phyloP scores from a whole-genome alignment of 2,888 invertebrate genomes.

The Gortyna flavago region DNA sequence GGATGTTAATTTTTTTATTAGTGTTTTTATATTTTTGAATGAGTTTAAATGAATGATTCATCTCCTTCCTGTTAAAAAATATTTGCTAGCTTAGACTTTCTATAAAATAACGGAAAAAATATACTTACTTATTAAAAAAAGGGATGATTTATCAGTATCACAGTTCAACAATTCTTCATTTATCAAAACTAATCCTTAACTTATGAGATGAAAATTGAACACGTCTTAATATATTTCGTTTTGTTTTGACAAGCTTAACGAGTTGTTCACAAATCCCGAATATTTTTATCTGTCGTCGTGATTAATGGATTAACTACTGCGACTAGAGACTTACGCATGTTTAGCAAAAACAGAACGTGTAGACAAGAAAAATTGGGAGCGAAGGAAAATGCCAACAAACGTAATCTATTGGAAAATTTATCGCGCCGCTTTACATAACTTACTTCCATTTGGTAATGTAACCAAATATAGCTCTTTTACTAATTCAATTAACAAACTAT shows the following conservation, averaged over 20 bases:
- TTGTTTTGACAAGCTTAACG: constrained; percentile 66
- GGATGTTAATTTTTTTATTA: constrained; percentile 61
- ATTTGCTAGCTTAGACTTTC: background rate
- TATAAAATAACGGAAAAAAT: background rate
- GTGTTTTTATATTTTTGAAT: constrained; percentile 47
- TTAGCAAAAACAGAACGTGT: background rate
- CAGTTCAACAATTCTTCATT: constrained; percentile 41
- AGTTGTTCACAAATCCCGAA: constrained; percentile 49
- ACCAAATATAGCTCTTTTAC: background rate
- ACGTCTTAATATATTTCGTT: constrained; percentile 53
- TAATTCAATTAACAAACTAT: constrained; percentile 9
- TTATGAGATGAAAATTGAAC: constrained; percentile 42
- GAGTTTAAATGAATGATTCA: constrained; percentile 62
- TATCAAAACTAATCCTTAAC: constrained; percentile 55
- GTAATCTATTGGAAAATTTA: constrained; percentile 6
- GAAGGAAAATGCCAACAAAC: constrained; percentile 21
- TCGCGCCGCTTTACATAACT: background rate
- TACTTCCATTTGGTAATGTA: background rate
- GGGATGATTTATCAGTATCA: constrained; percentile 8
- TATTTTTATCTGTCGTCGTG: constrained; percentile 44
- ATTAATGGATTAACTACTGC: constrained; percentile 43
- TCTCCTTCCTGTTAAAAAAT: constrained; percentile 37
- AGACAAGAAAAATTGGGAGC: constrained; percentile 21
- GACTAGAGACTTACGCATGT: constrained; percentile 4
- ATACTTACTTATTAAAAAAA: background rate